These are phyloP conservation scores for Falco biarmicus DNA, from an alignment of 2,797 vertebrate species.

Conservation along the genomic window DNA sequence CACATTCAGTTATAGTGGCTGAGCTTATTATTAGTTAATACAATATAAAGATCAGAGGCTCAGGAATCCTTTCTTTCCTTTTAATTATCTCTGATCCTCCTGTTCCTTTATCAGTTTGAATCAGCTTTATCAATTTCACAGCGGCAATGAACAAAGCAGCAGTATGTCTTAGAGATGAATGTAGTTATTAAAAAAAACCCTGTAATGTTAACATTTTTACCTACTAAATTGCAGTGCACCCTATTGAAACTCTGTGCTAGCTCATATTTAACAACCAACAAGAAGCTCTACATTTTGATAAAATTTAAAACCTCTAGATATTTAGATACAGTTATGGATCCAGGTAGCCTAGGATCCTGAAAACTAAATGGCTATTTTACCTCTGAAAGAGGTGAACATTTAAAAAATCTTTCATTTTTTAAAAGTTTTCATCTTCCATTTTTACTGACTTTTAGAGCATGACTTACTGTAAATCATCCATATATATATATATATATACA, in stretches of 20 bases:
- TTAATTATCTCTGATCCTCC: slow-evolving; percentile 1
- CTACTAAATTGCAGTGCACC: background rate
- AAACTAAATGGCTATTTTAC: background rate
- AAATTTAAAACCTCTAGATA: background rate
- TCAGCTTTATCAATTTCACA: background rate
- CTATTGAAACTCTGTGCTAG: background rate
- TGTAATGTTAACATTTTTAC: background rate
- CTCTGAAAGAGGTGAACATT: background rate
- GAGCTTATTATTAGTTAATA: slow-evolving; percentile 20
- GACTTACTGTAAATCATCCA: background rate
- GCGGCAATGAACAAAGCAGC: background rate
- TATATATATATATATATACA: background rate
- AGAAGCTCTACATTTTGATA: background rate
- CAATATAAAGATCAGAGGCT: background rate
- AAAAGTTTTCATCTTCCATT: background rate
- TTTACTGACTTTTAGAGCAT: background rate
- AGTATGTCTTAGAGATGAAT: background rate
- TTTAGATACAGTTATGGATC: background rate
- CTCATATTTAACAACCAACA: background rate
- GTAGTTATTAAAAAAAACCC: background rate
- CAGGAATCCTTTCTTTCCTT: background rate
- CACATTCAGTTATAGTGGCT: background rate
- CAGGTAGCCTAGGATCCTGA: background rate
- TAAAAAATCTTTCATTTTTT: background rate
- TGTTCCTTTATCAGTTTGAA: slow-evolving; percentile 16